Conservation (phyloP, 2,113 vertebrate genomes). For the Anoura caudifer region DNA sequence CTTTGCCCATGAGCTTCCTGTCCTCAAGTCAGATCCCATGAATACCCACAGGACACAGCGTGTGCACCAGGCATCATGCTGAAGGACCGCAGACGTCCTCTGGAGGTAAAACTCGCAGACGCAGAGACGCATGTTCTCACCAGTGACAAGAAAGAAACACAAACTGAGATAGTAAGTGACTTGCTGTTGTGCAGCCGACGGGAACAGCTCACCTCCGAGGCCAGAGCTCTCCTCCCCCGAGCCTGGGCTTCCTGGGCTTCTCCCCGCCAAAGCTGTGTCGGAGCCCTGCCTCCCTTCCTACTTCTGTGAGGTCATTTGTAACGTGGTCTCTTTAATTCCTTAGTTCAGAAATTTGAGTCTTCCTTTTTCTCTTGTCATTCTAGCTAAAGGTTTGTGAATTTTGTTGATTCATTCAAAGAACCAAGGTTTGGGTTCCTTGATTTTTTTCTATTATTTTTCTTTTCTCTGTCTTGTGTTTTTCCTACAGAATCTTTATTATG, state of each 20-base stretch:
- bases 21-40: background rate
- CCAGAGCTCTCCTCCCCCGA: background rate
- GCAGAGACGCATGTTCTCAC: background rate
- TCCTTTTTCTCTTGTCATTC: background rate
- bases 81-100: background rate
- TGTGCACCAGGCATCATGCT: rapidly evolving
- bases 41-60: rapidly evolving
- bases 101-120: background rate
- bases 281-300: background rate
- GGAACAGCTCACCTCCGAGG: background rate
- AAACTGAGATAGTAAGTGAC: background rate
- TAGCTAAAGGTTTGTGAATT: background rate
- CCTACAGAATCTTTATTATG: background rate
- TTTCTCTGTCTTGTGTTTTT: background rate
- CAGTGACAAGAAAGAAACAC: background rate
- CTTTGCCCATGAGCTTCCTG: background rate
- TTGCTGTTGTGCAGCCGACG: too few species aligned
- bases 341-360: background rate
- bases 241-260: background rate
- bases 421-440: background rate
- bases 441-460: background rate
- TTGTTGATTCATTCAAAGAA: background rate
- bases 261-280: too few species aligned
- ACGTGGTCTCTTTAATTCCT: background rate
- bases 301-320: background rate